Evolutionary conservation across 2,113 vertebrate species (phyloP).

Genomic region (Apistogramma diplotaenia): DNA sequence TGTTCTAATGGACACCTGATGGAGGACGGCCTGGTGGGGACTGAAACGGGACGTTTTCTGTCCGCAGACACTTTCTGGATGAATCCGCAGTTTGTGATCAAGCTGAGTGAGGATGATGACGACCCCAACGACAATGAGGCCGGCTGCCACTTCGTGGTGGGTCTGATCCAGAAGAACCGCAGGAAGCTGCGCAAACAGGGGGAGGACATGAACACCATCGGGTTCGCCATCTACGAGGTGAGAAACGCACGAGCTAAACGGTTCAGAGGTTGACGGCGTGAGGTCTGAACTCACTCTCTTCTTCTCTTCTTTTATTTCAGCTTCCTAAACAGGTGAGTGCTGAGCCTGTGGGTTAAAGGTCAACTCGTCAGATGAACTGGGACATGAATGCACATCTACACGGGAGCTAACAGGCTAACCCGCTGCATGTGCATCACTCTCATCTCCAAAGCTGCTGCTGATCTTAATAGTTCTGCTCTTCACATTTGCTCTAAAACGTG

Average conservation of each 20-base stretch:
- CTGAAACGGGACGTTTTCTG: not conserved
- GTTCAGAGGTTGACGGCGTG: not conserved
- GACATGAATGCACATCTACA: not conserved
- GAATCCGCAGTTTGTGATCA: constrained; percentile 90
- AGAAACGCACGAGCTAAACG: not conserved
- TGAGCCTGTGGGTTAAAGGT: not conserved
- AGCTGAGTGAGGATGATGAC: constrained; percentile 89
- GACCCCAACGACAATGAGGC: constrained; percentile 83
- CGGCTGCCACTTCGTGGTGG: constrained; percentile 90
- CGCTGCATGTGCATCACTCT: no score
- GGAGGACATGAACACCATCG: constrained; percentile 94
- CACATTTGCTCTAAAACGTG: no score
- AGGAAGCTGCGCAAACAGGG: constrained; percentile 85
- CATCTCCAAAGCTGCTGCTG: no score
- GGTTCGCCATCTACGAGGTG: constrained; percentile 94
- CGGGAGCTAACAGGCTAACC: no score
- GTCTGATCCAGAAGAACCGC: constrained; percentile 95
- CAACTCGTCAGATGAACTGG: not conserved
- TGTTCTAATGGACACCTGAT: not conserved
- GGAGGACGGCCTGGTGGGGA: fast-evolving
- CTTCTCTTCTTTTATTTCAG: constrained; percentile 44
- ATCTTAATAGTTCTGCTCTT: no score
- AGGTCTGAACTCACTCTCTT: not conserved
- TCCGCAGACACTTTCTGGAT: constrained; percentile 90
- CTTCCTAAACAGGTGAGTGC: constrained; percentile 73